These are phyloP conservation scores for Macrosiphum euphorbiae DNA, from an alignment of 2,888 invertebrate genomes.

Conservation along the genomic window DNA sequence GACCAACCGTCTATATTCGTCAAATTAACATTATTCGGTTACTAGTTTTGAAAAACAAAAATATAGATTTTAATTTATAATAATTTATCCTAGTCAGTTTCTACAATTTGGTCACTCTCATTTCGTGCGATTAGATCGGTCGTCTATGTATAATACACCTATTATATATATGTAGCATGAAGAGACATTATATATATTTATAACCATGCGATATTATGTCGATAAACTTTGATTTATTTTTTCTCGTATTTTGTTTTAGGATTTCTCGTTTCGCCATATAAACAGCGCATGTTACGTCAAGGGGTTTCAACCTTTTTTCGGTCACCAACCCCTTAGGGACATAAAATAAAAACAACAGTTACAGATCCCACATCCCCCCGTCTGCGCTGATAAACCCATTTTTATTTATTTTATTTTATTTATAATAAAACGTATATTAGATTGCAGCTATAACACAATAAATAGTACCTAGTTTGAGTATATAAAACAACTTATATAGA, in stretches of 20 bases:
- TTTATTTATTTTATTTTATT: background rate
- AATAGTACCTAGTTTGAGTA: background rate
- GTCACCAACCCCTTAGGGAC: background rate
- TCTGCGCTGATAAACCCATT: background rate
- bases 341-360: background rate
- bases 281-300: background rate
- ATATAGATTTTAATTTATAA: background rate
- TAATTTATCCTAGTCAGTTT: background rate
- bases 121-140: background rate
- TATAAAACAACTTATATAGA: background rate
- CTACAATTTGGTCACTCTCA: background rate
- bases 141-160: background rate
- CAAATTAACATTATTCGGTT: background rate
- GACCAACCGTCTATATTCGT: background rate
- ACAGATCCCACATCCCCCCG: background rate
- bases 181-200: background rate
- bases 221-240: background rate
- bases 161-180: background rate
- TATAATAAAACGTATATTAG: background rate
- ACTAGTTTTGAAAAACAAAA: background rate
- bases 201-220: background rate
- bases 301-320: background rate
- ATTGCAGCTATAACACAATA: background rate
- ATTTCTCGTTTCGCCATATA: background rate
- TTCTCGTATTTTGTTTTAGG: background rate